A percentile compares a stretch with the other conserved stretches of the same genome.
Evolutionary conservation across 2,113 vertebrate genomes (phyloP).

Genomic region (Spea multiplicata): DNA sequence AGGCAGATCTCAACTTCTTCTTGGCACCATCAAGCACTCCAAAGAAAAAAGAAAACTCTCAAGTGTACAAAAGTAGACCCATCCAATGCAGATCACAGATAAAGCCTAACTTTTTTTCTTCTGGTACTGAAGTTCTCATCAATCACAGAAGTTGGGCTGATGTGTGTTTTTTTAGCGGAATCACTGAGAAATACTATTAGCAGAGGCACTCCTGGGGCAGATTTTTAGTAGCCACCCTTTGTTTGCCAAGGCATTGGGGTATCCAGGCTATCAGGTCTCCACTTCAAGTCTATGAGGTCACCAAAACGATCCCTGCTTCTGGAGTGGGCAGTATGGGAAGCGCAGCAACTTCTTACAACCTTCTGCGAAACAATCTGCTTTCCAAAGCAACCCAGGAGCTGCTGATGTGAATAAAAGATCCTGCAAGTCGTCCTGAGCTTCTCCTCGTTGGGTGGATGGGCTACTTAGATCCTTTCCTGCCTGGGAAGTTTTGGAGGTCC

Average conservation of each 20-base stretch:
- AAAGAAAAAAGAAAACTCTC: not conserved
- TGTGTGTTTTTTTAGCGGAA: not conserved
- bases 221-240: constrained; percentile 4
- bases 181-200: constrained; percentile 1
- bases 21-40: constrained; percentile 5
- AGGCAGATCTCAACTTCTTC: not conserved
- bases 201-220: not conserved
- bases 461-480: not conserved
- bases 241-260: not conserved
- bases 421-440: constrained; percentile 1
- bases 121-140: constrained; percentile 3
- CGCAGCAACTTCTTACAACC: not conserved
- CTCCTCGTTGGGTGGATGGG: not conserved
- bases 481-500: constrained; percentile 24
- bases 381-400: not conserved
- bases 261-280: not conserved
- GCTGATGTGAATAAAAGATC: not conserved
- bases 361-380: not conserved
- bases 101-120: not conserved
- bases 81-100: not conserved
- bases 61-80: not conserved
- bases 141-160: not conserved
- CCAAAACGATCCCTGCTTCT: not conserved
- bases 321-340: not conserved
- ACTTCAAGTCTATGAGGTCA: not conserved